These are phyloP conservation scores for Schizothorax lantsangensis DNA, from an alignment of 2,797 vertebrate species.

Conservation along the genomic window DNA sequence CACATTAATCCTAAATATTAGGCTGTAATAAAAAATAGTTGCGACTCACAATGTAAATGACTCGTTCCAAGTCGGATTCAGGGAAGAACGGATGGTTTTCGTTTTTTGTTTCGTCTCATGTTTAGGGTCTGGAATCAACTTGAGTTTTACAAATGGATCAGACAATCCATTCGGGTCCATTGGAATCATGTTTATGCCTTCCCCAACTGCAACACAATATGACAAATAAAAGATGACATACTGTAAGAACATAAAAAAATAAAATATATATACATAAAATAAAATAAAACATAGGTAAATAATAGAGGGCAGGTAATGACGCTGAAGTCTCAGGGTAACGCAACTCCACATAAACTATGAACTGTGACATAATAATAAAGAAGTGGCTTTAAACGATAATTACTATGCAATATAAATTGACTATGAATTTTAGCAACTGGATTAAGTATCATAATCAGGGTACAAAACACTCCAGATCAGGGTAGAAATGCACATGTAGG, in stretches of 20 bases:
- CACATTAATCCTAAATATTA: neutral
- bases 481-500: neutral
- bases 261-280: neutral
- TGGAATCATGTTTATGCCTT: conserved; percentile 95
- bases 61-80: conserved; percentile 96
- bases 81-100: conserved; percentile 92
- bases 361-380: neutral
- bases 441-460: neutral
- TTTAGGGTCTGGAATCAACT: conserved; percentile 96
- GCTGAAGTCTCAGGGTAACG: neutral
- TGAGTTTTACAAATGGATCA: conserved; percentile 97
- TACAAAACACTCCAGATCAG: conserved; percentile 2
- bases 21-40: neutral
- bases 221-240: neutral
- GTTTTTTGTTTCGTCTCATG: conserved; percentile 98
- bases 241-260: neutral
- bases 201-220: conserved; percentile 81
- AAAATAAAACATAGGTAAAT: neutral
- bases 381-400: neutral
- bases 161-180: conserved; percentile 99
- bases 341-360: neutral
- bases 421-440: neutral
- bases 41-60: conserved; percentile 90
- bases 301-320: neutral
- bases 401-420: neutral